Percentiles rank a stretch among this genome's conserved stretches.
phyloP scores from a whole-genome alignment of 2,113 vertebrate species.

The Erythrolamprus reginae region DNA sequence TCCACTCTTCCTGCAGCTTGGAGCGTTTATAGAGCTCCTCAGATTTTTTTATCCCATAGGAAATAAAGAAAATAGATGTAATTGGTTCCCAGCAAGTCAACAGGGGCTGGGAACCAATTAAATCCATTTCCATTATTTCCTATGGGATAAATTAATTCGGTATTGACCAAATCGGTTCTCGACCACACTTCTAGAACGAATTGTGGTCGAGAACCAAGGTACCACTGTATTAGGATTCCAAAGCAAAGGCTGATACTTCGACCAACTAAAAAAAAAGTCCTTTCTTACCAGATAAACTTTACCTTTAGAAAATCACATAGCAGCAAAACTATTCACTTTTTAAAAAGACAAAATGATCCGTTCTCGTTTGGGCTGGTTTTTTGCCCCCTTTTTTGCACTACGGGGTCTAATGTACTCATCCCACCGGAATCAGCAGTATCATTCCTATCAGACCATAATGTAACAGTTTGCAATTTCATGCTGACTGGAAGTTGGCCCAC shows the following conservation, averaged over 20 bases:
- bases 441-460: not conserved
- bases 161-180: too few species aligned
- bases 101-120: too few species aligned
- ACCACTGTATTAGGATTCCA: not conserved
- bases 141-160: too few species aligned
- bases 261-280: not conserved
- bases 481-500: not conserved
- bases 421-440: not conserved
- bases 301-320: not conserved
- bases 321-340: not conserved
- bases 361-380: not conserved
- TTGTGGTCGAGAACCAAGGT: too few species aligned
- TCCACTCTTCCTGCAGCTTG: too few species aligned
- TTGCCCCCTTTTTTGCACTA: not conserved
- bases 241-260: not conserved
- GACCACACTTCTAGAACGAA: too few species aligned
- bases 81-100: too few species aligned
- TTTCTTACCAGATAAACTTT: accelerated
- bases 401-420: not conserved
- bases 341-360: not conserved
- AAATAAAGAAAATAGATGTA: too few species aligned
- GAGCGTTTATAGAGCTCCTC: too few species aligned
- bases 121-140: too few species aligned
- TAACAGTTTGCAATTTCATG: not conserved
- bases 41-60: too few species aligned